These are phyloP conservation scores for Potorous gilbertii DNA, from an alignment of 2,797 vertebrate species.

Conservation along the genomic window DNA sequence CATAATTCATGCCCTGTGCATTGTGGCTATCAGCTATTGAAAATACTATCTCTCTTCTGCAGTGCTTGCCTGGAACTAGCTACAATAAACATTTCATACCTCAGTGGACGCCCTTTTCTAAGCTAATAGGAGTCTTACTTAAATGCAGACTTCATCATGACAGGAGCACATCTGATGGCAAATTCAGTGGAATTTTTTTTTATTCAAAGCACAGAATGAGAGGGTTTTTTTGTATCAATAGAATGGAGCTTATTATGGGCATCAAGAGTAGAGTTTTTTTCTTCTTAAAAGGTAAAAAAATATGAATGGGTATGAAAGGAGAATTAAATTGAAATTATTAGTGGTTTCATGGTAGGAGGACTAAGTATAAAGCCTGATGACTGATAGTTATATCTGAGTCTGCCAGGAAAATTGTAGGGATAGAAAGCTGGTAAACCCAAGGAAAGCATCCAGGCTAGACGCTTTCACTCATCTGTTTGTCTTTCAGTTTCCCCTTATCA, in stretches of 20 bases:
- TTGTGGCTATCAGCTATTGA: constrained; percentile 72
- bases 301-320: constrained; percentile 67
- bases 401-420: constrained; percentile 57
- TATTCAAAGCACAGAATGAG: constrained; percentile 63
- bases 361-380: constrained; percentile 64
- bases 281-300: constrained; percentile 63
- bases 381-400: constrained; percentile 69
- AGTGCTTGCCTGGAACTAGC: constrained; percentile 72
- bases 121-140: constrained; percentile 68
- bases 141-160: constrained; percentile 71
- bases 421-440: constrained; percentile 44
- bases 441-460: background rate
- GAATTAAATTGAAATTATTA: constrained; percentile 75
- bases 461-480: background rate
- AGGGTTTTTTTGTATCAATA: constrained; percentile 54
- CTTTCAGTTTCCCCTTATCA: background rate
- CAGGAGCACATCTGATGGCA: constrained; percentile 66
- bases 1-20: constrained; percentile 76
- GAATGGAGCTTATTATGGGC: constrained; percentile 71
- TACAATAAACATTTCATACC: constrained; percentile 77
- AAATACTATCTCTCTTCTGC: constrained; percentile 75
- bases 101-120: constrained; percentile 67
- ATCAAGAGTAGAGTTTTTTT: constrained; percentile 57
- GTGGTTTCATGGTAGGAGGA: constrained; percentile 67
- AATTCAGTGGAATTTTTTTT: constrained; percentile 67